Evolutionary conservation across 1,140 invertebrate species (phyloP).

Genomic region (Eupristina koningsbergeri): DNA sequence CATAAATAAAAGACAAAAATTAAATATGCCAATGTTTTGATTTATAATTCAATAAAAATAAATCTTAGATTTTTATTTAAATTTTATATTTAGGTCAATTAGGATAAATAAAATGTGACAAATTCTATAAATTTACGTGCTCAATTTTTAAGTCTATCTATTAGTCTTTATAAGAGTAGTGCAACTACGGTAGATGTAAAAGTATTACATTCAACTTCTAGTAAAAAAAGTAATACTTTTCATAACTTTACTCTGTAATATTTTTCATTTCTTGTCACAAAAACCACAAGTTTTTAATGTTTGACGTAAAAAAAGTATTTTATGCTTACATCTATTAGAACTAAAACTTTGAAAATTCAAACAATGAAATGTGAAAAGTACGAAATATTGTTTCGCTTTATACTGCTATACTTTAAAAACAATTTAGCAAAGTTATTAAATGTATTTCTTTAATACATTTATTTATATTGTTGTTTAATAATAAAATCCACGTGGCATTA

Average conservation of each 20-base stretch:
- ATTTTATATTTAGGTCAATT: no score
- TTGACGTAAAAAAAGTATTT: slow-evolving; percentile 8
- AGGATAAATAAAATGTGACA: background rate
- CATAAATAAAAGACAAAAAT: no score
- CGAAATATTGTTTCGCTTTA: background rate
- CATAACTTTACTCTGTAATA: slow-evolving; percentile 8
- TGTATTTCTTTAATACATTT: background rate
- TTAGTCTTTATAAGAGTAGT: background rate
- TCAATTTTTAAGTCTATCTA: background rate
- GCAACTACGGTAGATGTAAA: background rate
- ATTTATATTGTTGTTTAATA: background rate
- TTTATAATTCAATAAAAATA: no score
- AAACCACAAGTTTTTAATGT: background rate
- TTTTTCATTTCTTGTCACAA: background rate
- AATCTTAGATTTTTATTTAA: no score
- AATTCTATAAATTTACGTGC: background rate
- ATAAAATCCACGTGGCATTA: background rate
- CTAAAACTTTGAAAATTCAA: background rate
- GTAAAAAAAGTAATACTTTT: background rate
- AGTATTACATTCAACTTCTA: background rate
- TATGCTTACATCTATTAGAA: slow-evolving; percentile 1
- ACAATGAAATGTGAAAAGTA: background rate
- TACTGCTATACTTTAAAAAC: background rate
- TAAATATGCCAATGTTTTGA: no score
- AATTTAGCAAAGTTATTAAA: background rate